Conservation (phyloP, 1,140 invertebrate genomes). For the Reticulitermes speratus region DNA sequence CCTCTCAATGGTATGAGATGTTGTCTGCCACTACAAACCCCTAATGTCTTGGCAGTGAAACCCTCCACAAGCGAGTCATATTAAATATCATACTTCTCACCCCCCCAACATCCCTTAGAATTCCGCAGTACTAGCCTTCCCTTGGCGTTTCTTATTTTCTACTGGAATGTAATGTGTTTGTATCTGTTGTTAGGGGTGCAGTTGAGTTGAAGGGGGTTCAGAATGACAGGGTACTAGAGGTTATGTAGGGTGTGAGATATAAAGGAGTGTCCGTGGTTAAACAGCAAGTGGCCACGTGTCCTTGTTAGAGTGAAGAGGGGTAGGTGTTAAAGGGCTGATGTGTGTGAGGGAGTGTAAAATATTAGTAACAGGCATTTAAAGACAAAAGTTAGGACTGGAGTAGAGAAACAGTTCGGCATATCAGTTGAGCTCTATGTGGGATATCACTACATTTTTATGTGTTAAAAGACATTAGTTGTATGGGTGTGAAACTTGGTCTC, state of each 20-base stretch:
- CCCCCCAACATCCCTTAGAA: not conserved
- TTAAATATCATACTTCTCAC: not conserved
- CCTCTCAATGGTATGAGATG: not conserved
- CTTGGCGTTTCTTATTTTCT: not conserved
- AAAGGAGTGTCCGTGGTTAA: not conserved
- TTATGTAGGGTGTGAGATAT: not conserved
- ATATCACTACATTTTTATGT: no score
- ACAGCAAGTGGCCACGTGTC: not conserved
- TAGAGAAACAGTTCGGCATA: no score
- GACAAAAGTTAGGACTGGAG: no score
- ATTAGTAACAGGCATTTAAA: no score
- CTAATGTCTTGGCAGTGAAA: conserved; percentile 10
- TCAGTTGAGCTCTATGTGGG: no score
- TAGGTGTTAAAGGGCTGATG: not conserved
- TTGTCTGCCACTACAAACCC: not conserved
- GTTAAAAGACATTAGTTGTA: no score
- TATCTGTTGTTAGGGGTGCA: not conserved
- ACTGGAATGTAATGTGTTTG: not conserved
- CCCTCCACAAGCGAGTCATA: not conserved
- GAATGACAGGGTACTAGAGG: conserved; percentile 9
- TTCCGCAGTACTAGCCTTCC: not conserved
- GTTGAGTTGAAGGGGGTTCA: not conserved
- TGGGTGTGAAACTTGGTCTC: no score
- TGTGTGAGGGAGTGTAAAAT: not conserved
- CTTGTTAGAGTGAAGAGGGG: not conserved